These are phyloP conservation scores for Thumatha senex DNA, from an alignment of 2,888 invertebrate species.

Conservation along the genomic window DNA sequence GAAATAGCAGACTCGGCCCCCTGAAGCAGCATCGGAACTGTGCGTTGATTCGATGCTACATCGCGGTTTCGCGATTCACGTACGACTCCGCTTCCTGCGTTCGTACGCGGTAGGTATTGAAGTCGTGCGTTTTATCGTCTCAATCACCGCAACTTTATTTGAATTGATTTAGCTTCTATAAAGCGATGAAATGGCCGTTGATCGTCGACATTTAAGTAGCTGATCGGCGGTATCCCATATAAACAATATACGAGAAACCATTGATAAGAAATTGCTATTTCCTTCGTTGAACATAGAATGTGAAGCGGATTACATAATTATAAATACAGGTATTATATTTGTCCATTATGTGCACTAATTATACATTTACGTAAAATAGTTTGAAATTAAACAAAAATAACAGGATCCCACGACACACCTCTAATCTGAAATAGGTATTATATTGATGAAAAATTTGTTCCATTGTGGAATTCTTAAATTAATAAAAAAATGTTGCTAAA, in stretches of 20 bases:
- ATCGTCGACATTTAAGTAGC: too few species aligned
- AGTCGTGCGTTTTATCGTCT: too few species aligned
- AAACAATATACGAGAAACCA: conserved; percentile 14
- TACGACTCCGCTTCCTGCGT: too few species aligned
- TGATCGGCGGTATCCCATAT: too few species aligned
- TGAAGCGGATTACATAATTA: conserved; percentile 40
- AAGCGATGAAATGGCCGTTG: too few species aligned
- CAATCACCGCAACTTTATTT: too few species aligned
- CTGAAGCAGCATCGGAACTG: too few species aligned
- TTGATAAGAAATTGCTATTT: conserved; percentile 23
- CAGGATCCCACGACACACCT: conserved; percentile 60
- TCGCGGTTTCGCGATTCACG: too few species aligned
- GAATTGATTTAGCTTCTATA: too few species aligned
- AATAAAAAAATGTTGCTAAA: conserved; percentile 85
- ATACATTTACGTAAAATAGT: conserved; percentile 40
- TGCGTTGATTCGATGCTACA: too few species aligned
- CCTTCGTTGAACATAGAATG: conserved; percentile 31
- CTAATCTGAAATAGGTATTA: conserved; percentile 72
- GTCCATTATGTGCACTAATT: conserved; percentile 67
- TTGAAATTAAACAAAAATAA: conserved; percentile 45
- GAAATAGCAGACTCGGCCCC: too few species aligned
- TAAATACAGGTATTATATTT: conserved; percentile 67
- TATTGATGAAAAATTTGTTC: conserved; percentile 78
- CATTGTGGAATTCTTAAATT: conserved; percentile 83
- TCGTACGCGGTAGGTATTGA: too few species aligned